Evolutionary conservation across 64 coral and sea anemone species (phyloP).

Genomic region (Hydrozoanthus tunicans): DNA sequence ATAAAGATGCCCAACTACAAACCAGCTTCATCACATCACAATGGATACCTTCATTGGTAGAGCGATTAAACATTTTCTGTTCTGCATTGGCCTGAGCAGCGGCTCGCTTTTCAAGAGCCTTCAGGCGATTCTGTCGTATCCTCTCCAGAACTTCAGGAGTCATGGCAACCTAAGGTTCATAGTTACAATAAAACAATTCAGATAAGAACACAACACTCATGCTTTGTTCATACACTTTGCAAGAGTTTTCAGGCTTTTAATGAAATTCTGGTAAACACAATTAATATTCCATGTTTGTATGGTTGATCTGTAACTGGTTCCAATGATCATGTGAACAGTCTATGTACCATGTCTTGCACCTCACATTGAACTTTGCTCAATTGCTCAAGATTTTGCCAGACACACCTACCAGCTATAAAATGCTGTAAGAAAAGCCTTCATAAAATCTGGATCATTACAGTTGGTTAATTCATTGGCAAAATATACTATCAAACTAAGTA

Average conservation of each 20-base stretch:
- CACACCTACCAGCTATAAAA: not conserved
- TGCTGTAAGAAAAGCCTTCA: not conserved
- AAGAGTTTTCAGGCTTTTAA: too few relatives aligned
- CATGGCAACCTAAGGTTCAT: conserved; percentile 23
- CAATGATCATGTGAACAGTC: too few relatives aligned
- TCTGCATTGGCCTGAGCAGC: not conserved
- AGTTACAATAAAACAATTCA: not conserved
- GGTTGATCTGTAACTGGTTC: too few relatives aligned
- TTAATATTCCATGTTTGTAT: too few relatives aligned
- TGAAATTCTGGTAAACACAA: too few relatives aligned
- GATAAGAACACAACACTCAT: not conserved
- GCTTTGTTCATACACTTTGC: not conserved
- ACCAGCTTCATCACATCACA: not conserved
- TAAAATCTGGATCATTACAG: too few relatives aligned
- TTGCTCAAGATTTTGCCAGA: too few relatives aligned
- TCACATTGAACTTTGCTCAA: too few relatives aligned
- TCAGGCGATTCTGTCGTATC: conserved; percentile 47
- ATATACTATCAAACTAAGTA: not conserved
- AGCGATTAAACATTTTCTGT: not conserved
- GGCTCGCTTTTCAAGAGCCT: conserved; percentile 48
- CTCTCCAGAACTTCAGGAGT: conserved; percentile 52
- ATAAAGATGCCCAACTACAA: not conserved
- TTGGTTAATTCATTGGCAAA: not conserved
- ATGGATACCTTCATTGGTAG: not conserved
- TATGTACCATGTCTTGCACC: too few relatives aligned